Evolutionary conservation across 2,888 invertebrate species (phyloP).

Genomic region (Eurois occulta): DNA sequence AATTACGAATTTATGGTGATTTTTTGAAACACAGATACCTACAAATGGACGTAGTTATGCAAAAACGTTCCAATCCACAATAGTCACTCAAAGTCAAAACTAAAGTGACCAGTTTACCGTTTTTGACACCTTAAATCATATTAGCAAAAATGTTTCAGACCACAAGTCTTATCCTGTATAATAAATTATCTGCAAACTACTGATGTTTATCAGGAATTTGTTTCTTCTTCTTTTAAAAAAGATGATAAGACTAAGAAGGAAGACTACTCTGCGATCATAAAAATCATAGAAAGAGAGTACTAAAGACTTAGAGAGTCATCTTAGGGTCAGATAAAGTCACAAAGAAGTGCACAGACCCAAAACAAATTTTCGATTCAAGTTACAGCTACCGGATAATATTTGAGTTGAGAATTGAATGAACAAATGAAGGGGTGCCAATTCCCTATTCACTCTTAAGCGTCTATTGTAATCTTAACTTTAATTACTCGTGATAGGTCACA

Average conservation of each 20-base stretch:
- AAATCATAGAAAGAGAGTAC: neutral
- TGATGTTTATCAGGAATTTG: neutral
- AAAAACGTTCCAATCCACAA: neutral
- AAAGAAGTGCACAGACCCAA: neutral
- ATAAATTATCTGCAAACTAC: neutral
- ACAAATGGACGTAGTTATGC: neutral
- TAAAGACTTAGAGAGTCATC: neutral
- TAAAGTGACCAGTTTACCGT: neutral
- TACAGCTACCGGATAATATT: neutral
- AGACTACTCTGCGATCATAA: neutral
- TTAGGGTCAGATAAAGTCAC: neutral
- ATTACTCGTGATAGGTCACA: constrained; percentile 55
- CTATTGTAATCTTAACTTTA: constrained; percentile 33
- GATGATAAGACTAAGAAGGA: neutral
- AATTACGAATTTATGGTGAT: neutral
- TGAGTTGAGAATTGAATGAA: neutral
- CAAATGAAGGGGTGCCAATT: constrained; percentile 10
- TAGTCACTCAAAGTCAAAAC: neutral
- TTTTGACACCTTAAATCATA: neutral
- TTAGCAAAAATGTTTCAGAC: neutral
- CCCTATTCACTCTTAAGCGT: neutral
- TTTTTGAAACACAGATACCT: neutral
- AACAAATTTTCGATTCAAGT: neutral
- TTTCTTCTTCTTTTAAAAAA: neutral
- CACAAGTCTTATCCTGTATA: neutral